Evolutionary conservation across 2,797 vertebrate genomes (phyloP).

Genomic region (Lepus oiostolus): DNA sequence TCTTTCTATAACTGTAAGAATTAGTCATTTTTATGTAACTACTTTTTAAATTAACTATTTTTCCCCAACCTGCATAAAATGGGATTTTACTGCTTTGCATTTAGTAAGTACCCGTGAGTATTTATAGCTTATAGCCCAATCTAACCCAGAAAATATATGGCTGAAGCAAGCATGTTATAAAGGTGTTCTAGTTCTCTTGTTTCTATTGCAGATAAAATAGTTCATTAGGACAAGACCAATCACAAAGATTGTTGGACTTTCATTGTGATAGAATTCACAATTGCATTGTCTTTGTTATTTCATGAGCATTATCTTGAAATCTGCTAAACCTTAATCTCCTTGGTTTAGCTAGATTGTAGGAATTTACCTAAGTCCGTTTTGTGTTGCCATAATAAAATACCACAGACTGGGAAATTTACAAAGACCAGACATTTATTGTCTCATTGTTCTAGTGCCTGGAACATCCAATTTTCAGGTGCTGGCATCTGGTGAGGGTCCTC

Average conservation of each 20-base stretch:
- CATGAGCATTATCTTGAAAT: neutral
- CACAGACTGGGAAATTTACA: neutral
- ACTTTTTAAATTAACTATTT: neutral
- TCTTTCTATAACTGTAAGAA: conserved; percentile 33
- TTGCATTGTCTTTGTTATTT: neutral
- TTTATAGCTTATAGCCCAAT: neutral
- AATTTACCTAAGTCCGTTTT: neutral
- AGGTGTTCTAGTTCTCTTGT: neutral
- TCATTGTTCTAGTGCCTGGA: neutral
- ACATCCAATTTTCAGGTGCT: neutral
- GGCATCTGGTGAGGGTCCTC: neutral
- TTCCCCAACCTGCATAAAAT: neutral
- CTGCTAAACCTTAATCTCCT: neutral
- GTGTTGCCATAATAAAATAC: neutral
- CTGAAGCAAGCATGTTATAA: neutral
- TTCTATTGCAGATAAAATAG: neutral
- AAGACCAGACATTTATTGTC: neutral
- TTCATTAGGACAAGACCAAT: neutral
- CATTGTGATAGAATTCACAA: conserved; percentile 8
- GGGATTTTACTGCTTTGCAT: conserved; percentile 15
- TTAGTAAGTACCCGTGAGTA: neutral
- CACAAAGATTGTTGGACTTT: neutral
- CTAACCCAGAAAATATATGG: neutral
- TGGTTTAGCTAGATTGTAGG: neutral
- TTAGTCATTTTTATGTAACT: neutral